These are phyloP conservation scores for Diadema setosum DNA, from an alignment of 35 echinoderm and acorn worm species.

Conservation along the genomic window DNA sequence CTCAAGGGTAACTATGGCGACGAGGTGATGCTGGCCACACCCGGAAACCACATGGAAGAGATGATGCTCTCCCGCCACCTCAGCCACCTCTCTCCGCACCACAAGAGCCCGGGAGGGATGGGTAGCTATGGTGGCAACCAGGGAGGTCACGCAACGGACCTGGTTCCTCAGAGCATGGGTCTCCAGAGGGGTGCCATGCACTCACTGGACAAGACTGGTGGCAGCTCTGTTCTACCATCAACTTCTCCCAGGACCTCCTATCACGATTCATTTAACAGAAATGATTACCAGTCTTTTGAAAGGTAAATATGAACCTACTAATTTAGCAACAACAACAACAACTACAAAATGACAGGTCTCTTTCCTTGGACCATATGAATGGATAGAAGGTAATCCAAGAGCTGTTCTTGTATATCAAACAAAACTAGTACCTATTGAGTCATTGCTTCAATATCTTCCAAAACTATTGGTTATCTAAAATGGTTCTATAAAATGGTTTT, in stretches of 20 bases:
- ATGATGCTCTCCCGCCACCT: neutral
- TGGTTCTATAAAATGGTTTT: too few relatives aligned
- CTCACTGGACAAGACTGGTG: neutral
- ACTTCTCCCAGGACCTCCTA: neutral
- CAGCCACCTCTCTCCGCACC: neutral
- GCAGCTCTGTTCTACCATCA: neutral
- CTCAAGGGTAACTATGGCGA: neutral
- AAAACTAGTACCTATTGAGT: too few relatives aligned
- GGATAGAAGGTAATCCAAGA: too few relatives aligned
- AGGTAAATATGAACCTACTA: too few relatives aligned
- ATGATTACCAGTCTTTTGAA: neutral
- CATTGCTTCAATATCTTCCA: too few relatives aligned
- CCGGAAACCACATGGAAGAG: neutral
- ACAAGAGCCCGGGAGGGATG: neutral
- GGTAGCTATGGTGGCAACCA: neutral
- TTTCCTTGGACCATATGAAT: too few relatives aligned
- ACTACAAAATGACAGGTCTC: too few relatives aligned
- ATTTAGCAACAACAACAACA: too few relatives aligned
- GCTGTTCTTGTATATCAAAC: too few relatives aligned
- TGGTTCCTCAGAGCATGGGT: neutral
- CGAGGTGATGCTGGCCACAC: neutral
- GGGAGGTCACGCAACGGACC: neutral
- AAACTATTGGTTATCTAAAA: too few relatives aligned
- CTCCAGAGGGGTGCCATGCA: neutral
- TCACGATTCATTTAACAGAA: neutral